Conservation (phyloP, 2,113 vertebrate genomes). For the Diglossa brunneiventris region DNA sequence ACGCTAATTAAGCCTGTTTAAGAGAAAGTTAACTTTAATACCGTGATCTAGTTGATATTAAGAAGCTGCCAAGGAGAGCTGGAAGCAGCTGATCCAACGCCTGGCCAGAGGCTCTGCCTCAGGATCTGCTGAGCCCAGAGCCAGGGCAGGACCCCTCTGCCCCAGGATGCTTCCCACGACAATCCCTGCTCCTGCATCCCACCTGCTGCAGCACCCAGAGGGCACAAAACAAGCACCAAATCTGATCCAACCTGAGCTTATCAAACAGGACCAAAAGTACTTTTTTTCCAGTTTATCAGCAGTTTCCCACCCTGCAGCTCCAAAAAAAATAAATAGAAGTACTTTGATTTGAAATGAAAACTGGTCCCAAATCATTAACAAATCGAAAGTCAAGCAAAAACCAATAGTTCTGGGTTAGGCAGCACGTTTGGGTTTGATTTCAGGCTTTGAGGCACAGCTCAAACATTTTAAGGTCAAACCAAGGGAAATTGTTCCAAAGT, state of each 20-base stretch:
- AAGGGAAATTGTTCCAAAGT: background rate
- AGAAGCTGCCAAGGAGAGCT: background rate
- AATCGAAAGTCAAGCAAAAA: background rate
- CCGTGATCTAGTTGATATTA: background rate
- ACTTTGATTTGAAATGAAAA: constrained; percentile 47
- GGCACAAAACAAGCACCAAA: background rate
- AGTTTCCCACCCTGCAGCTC: background rate
- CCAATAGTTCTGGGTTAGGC: background rate
- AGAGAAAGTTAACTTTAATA: constrained; percentile 74
- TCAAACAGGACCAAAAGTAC: background rate
- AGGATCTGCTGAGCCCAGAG: background rate
- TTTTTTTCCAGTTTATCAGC: background rate
- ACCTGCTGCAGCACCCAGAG: background rate
- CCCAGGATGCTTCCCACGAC: rapidly evolving
- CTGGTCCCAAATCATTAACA: background rate
- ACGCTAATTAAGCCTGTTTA: constrained; percentile 72
- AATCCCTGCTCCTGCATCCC: background rate
- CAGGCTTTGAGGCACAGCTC: background rate
- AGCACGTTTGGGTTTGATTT: background rate
- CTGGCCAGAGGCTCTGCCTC: rapidly evolving
- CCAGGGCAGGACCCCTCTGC: background rate
- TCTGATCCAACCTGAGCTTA: background rate
- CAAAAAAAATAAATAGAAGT: background rate
- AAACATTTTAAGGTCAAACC: constrained; percentile 24
- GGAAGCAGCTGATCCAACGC: background rate